Evolutionary conservation across 2,797 vertebrate genomes (phyloP).

Genomic region (Amphiprion clarkii): DNA sequence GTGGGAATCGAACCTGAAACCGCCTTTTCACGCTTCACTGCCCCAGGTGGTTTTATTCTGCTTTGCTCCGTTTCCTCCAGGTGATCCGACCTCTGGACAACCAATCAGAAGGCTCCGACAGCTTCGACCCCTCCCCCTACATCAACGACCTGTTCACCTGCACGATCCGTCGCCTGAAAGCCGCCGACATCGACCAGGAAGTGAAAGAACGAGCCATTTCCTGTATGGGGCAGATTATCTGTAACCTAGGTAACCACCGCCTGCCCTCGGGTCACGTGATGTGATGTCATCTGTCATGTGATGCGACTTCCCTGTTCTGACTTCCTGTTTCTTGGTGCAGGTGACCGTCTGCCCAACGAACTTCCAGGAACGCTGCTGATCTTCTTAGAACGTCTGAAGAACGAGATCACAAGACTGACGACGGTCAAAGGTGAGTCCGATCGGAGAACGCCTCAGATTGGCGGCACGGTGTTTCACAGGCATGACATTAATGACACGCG

Average conservation of each 20-base stretch:
- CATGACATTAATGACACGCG: neutral
- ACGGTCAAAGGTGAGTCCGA: constrained; percentile 90
- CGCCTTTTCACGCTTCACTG: fast-evolving
- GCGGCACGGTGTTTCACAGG: neutral
- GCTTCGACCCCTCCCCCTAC: constrained; percentile 95
- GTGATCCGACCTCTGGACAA: constrained; percentile 95
- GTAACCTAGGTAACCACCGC: constrained; percentile 91
- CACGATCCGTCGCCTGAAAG: constrained; percentile 96
- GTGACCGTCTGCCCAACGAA: constrained; percentile 94
- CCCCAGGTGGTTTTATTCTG: neutral
- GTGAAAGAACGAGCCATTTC: constrained; percentile 99
- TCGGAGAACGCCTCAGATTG: neutral
- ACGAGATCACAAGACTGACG: constrained; percentile 97
- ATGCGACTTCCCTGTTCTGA: neutral
- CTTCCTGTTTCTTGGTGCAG: constrained; percentile 57
- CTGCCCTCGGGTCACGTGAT: neutral
- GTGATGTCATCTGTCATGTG: neutral
- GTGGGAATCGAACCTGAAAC: constrained; percentile 31
- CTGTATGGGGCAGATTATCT: constrained; percentile 99
- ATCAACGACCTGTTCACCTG: constrained; percentile 97
- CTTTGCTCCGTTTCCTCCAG: constrained; percentile 33
- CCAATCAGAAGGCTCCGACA: constrained; percentile 85
- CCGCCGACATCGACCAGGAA: constrained; percentile 99
- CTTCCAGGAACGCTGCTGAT: constrained; percentile 96
- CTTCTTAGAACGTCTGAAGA: constrained; percentile 97